A percentile compares a stretch with the other conserved stretches of the same genome.
Conservation (phyloP, 2,888 invertebrate species). For the Euplexia lucipara region DNA sequence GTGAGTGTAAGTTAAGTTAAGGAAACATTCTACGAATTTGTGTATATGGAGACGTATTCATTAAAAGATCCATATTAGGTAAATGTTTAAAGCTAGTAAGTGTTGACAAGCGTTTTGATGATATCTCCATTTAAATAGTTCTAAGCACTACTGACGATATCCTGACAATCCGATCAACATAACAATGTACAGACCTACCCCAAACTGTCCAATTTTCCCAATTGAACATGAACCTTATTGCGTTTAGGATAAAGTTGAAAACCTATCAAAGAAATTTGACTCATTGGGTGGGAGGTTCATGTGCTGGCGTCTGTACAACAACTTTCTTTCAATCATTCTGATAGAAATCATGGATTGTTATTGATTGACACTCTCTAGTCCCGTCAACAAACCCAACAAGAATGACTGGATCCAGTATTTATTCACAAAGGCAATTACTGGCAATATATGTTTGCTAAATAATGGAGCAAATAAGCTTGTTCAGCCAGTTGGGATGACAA, state of each 20-base stretch:
- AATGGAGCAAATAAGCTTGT: slow-evolving; percentile 61
- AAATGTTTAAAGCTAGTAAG: slow-evolving; percentile 4
- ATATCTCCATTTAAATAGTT: slow-evolving; percentile 5
- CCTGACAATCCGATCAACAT: slow-evolving; percentile 20
- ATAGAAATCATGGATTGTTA: slow-evolving; percentile 29
- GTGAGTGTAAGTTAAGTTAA: slow-evolving; percentile 1
- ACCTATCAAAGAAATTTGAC: too few relatives aligned
- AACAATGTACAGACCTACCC: too few relatives aligned
- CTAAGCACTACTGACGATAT: slow-evolving; percentile 1
- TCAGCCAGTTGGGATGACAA: slow-evolving; percentile 69
- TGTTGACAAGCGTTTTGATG: slow-evolving; percentile 14
- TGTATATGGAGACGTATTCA: slow-evolving; percentile 2
- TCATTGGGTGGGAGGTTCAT: too few relatives aligned
- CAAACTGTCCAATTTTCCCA: too few relatives aligned
- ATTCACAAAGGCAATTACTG: slow-evolving; percentile 33
- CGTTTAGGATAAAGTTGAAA: too few relatives aligned
- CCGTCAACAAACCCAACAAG: slow-evolving; percentile 35
- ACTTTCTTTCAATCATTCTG: slow-evolving; percentile 38
- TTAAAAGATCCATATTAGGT: slow-evolving; percentile 27
- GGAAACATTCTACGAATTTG: slow-evolving; percentile 12
- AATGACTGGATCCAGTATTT: slow-evolving; percentile 38
- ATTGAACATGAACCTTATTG: too few relatives aligned
- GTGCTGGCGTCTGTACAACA: too few relatives aligned
- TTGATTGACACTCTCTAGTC: slow-evolving; percentile 30
- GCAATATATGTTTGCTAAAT: slow-evolving; percentile 50